These are phyloP conservation scores for Sterrhoptilus dennistouni DNA, from an alignment of 2,113 vertebrate genomes.

Conservation along the genomic window DNA sequence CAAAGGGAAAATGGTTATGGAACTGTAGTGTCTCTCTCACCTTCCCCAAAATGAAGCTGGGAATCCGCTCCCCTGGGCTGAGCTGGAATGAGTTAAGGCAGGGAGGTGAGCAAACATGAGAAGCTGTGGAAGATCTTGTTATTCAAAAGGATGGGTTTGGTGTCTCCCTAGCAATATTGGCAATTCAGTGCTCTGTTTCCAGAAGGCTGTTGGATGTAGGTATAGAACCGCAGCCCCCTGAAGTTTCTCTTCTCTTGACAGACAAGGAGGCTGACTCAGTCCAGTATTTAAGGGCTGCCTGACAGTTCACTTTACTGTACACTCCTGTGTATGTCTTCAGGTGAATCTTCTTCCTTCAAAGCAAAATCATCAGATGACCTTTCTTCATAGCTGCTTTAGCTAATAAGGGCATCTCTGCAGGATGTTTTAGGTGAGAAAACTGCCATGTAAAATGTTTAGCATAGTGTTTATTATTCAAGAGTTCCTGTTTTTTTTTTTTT, in stretches of 20 bases:
- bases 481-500: not conserved
- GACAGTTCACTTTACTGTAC: not conserved
- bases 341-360: not conserved
- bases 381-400: not conserved
- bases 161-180: not conserved
- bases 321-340: not conserved
- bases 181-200: not conserved
- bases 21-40: fast-evolving
- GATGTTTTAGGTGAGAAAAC: not conserved
- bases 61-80: not conserved
- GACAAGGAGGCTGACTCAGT: not conserved
- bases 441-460: not conserved
- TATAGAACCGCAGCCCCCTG: not conserved
- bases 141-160: not conserved
- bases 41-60: not conserved
- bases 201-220: not conserved
- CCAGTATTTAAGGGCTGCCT: not conserved
- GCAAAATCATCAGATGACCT: not conserved
- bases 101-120: not conserved
- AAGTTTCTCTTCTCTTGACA: not conserved
- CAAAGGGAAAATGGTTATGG: not conserved
- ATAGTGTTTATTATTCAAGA: not conserved
- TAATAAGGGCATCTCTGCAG: not conserved
- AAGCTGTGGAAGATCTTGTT: not conserved
- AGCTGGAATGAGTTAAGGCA: not conserved